Evolutionary conservation across 2,113 vertebrate genomes (phyloP).

Genomic region (Garra rufa): DNA sequence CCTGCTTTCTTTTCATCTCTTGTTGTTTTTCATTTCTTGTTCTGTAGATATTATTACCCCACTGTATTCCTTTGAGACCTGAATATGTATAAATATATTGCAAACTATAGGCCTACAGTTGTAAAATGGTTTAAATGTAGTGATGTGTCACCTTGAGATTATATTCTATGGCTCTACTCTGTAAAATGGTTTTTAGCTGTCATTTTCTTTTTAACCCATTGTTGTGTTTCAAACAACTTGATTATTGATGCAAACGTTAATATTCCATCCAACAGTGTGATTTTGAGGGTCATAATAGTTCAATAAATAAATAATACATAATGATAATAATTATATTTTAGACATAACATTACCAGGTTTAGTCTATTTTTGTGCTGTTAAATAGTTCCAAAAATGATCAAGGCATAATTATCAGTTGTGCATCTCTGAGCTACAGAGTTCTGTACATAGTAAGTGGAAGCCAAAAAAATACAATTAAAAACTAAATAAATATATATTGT

Average conservation of each 20-base stretch:
- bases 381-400: neutral
- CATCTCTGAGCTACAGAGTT: neutral
- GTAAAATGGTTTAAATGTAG: neutral
- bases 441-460: neutral
- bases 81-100: constrained; percentile 2
- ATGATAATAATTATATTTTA: neutral
- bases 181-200: neutral
- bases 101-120: neutral
- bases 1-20: constrained; percentile 16
- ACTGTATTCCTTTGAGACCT: neutral
- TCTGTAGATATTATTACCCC: neutral
- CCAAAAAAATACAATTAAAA: too few relatives aligned
- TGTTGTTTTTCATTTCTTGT: constrained; percentile 14
- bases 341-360: neutral
- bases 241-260: neutral
- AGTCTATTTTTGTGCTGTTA: neutral
- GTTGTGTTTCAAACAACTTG: neutral
- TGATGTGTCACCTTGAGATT: neutral
- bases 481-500: too few relatives aligned
- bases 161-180: neutral
- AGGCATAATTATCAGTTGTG: neutral
- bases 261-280: neutral
- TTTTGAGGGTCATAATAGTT: neutral
- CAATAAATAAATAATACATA: neutral
- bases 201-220: neutral